These are phyloP conservation scores for Lasaia peninsularis DNA, from an alignment of 1,140 invertebrate species.

Conservation along the genomic window DNA sequence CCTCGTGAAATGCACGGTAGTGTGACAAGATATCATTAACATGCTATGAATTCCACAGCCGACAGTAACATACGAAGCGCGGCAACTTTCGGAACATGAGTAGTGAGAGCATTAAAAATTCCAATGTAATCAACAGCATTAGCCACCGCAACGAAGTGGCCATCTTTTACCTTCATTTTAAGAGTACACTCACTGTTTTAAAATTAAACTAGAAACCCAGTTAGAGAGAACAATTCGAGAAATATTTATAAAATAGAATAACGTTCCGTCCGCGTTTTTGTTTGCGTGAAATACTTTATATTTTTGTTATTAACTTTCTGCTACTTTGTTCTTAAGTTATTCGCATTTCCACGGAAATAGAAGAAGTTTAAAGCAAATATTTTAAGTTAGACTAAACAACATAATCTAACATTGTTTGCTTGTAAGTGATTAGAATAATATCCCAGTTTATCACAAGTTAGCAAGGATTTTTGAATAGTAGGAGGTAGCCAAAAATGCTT, in stretches of 20 bases:
- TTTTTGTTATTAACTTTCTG: too few species aligned
- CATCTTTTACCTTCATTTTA: not conserved
- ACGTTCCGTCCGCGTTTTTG: not conserved
- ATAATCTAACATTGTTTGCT: too few species aligned
- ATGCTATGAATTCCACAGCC: slow-evolving; percentile 12
- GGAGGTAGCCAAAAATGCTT: too few species aligned
- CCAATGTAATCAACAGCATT: slow-evolving; percentile 3
- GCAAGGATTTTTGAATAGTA: too few species aligned
- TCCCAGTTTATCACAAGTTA: too few species aligned
- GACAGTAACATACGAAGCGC: not conserved
- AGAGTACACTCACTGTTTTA: not conserved
- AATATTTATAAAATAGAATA: not conserved
- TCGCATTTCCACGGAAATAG: too few species aligned
- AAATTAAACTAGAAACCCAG: not conserved
- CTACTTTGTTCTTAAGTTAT: too few species aligned
- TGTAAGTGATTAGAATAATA: too few species aligned
- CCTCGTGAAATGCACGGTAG: slow-evolving; percentile 10
- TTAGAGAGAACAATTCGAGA: not conserved
- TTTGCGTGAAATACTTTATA: too few species aligned
- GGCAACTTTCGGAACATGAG: slow-evolving; percentile 16
- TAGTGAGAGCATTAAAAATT: slow-evolving; percentile 11
- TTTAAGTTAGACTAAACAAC: too few species aligned
- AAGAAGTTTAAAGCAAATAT: too few species aligned
- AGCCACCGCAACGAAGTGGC: not conserved
- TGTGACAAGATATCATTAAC: slow-evolving; percentile 23